Base-by-base conservation (phyloP, 2,113 vertebrate species). In the Mastomys natalensis region DNA sequence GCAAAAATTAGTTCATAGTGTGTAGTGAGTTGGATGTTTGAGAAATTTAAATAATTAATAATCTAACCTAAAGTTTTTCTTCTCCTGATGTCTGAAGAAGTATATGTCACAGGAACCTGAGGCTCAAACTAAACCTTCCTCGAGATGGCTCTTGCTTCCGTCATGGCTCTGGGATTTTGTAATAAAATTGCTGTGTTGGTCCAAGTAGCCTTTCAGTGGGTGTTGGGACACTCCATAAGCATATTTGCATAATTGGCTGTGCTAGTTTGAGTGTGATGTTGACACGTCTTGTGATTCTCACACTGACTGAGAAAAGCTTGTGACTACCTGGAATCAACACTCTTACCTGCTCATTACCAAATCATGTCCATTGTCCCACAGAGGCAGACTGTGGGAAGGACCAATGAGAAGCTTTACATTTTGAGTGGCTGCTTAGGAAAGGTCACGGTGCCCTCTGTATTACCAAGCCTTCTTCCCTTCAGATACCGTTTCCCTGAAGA, bases 371-470 rank as follows among this genome's bases (percentile, higher is more conserved):
- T 95, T 91, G 87, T 87, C 90, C 87, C 48, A n/a, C 45, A 31
- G 53, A 90, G 55, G 89, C 43, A 48, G 72, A 97, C 91, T 96
- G 77, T 86, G 34, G 51, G 53, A 40, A 60, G 60, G 80, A 58
- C 80, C 70, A 58, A 26, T 96, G 87, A 19, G 31, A 86, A 77
- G 37, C 0, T 3, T 76, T 92, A 8, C 58, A 51, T 95, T 96
- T 45, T 94, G 77, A 95, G 62, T 34, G 85, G 93, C 87, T 97
- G 45, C 73, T 97, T 96, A 93, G 93, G 76, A 96, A 98, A 97
- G 70, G 89, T 97, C 93, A 88, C 34, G 53, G 81, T 74, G 70
- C 60, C 82, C 45, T 76, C 53, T 16, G 29, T 66, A 45, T 91
- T 68, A 68, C 31, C 58, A 77, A 93, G 24, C 2, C 1, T 1